Base-by-base conservation (phyloP, 2,888 invertebrate genomes). In the Rugalucina vietnamica region DNA sequence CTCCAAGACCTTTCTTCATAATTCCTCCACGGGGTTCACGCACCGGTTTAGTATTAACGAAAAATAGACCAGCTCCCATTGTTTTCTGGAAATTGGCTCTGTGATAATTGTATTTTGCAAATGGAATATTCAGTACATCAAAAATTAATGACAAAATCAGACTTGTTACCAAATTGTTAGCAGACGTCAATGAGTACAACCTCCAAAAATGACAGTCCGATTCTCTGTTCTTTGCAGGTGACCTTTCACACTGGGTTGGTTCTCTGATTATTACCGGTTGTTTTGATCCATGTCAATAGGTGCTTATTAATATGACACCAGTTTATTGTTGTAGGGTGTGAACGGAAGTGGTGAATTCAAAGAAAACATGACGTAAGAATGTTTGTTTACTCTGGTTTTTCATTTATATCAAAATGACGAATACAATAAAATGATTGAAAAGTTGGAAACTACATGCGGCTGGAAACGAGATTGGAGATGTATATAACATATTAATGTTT, bases 241-340 rank as follows among this genome's bases (percentile, higher is more conserved):
- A 65, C 65, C 65, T 65, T 65, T 34, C 65, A 65, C 65, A 65
- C 65, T 65, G 65, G 65, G 24, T 65, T 65, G 21, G 65, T 65
- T 65, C 65, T 65, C 65, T 65, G 65, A 65, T 65, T 65, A 65
- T 65, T 65, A 32, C 34, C 21, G 65, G 65, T 34, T 65, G 29
- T 65, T 43, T 65, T 65, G 65, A 65, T 65, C 65, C 18, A 34
- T 65, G 65, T 65, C 65, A 65, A 34, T 21, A 34, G 65, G 65
- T 65, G 65, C 65, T 32, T 65, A 65, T 65, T 65, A 65, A 65
- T 65, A 65, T 65, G 65, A 65, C 65, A 29, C 65, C 29, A 65
- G 65, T 65, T 65, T 65, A 65, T 65, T 65, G 65, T 65, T 65
- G 65, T 65, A 29, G 18, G 29, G 32, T 10, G 34, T 34, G 24